Evolutionary conservation across 2,888 invertebrate genomes (phyloP), one percentile per base, ranked within the genome.

Genomic region (Acanthosoma haemorrhoidale): DNA sequence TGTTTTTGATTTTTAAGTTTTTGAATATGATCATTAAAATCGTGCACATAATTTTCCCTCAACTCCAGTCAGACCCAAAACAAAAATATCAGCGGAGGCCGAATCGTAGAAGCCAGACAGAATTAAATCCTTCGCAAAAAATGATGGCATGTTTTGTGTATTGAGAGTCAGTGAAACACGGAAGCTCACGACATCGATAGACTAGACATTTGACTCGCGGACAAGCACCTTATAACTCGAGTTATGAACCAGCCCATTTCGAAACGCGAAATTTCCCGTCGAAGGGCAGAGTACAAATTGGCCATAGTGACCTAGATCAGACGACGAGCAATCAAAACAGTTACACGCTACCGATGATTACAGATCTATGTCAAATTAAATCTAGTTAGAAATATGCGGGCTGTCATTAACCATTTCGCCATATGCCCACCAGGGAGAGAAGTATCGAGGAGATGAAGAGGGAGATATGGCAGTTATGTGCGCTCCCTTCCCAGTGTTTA

Each of bases 251-350:
- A 25, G 25, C 29, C n/a, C 51, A 21, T 51, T 51, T 51, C 51
- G 51, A 51, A 51, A 51, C n/a, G 51, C n/a, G 51, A 51, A 51
- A n/a, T n/a, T 29, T 51, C 29, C 51, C 13, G 29, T 25, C n/a
- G 25, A 51, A 29, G 51, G 51, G 51, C 29, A n/a, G n/a, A n/a
- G n/a, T n/a, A n/a, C 51, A 51, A 51, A 51, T 51, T n/a, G 51
- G 29, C 51, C 6, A 25, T 6, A n/a, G 25, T 51, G 51, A 29
- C 51, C 51, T 25, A 51, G 51, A 25, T 51, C 25, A 25, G 51
- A n/a, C 51, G 51, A 51, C 51, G 51, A 25, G 51, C 51, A 51
- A 51, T 51, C 51, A 51, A 25, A 51, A 51, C 51, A 51, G 51
- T 51, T 51, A 29, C 51, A 51, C 51, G 51, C 51, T 51, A 51